Evolutionary conservation across 2,888 invertebrate genomes (phyloP).

Genomic region (Ichneumoninae sp.): DNA sequence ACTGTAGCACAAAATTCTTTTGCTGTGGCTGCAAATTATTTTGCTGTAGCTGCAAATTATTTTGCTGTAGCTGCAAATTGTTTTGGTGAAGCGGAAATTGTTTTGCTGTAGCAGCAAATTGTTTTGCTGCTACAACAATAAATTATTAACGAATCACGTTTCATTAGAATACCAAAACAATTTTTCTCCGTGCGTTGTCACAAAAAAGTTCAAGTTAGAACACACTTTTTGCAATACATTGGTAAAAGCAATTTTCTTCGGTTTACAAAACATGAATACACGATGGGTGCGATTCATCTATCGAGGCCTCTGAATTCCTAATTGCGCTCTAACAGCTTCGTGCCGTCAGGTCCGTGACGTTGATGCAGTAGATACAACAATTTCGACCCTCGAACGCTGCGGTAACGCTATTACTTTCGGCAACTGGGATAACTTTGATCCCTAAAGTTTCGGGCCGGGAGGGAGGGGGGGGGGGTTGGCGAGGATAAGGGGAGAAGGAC

Average conservation of each 20-base stretch:
- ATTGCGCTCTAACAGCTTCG: not conserved
- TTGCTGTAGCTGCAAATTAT: too few relatives aligned
- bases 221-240: not conserved
- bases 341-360: not conserved
- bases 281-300: not conserved
- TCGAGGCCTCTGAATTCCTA: not conserved
- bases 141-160: too few relatives aligned
- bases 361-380: conserved; percentile 40
- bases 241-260: not conserved
- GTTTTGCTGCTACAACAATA: too few relatives aligned
- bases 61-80: too few relatives aligned
- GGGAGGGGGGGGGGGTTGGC: not conserved
- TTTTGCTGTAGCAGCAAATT: too few relatives aligned
- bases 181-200: too few relatives aligned
- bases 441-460: conserved; percentile 55
- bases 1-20: too few relatives aligned
- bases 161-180: too few relatives aligned
- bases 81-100: too few relatives aligned
- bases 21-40: too few relatives aligned
- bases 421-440: conserved; percentile 63
- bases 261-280: not conserved
- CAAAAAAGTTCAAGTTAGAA: not conserved
- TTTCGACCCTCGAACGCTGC: conserved; percentile 53
- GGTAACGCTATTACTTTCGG: conserved; percentile 61
- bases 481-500: too few relatives aligned